Base-by-base conservation (phyloP, 1,140 invertebrate species). In the Musca vetustissima region DNA sequence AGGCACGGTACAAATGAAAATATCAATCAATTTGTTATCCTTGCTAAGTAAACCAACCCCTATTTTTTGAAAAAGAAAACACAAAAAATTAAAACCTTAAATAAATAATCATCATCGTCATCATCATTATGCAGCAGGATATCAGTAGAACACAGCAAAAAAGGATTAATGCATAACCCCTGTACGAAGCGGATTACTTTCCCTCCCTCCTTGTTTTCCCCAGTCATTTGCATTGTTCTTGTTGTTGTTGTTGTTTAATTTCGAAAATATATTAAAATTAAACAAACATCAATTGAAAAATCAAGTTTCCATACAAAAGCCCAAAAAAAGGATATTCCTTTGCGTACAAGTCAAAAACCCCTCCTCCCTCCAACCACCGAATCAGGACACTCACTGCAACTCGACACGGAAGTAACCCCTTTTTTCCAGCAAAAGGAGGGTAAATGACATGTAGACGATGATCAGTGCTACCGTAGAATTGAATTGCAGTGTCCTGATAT, bases 221-320 rank as follows among this genome's bases (percentile, higher is more conserved):
- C n/a, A 32, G 3, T 32, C 3, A 43, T 43, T 43, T 43, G 7
- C 36, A 43, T 43, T 43, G 36, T 43, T 43, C 6, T 43, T 28
- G 28, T n/a, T n/a, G n/a, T n/a, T n/a, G n/a, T n/a, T n/a, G n/a
- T n/a, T 28, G 28, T 61, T 61, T 61, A 9, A 36, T 36, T 61
- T 61, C 4, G 19, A 11, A 24, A 55, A 43, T 43, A 43, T 24
- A 55, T 55, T 4, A 59, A 36, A 43, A 36, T 61, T 61, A 43
- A 61, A 61, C 36, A 61, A 61, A 61, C 32, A 61, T 61, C 57
- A 61, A 61, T 61, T 61, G 57, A 61, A 61, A 61, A 61, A 61
- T 61, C 57, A 61, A 61, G 57, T 61, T 61, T 36, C 19, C 17
- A 43, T 43, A 14, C n/a, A 36, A 13, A 32, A 36, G 24, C 3